phyloP scores from a whole-genome alignment of 2,113 vertebrate species.

The Amazona vittata region DNA sequence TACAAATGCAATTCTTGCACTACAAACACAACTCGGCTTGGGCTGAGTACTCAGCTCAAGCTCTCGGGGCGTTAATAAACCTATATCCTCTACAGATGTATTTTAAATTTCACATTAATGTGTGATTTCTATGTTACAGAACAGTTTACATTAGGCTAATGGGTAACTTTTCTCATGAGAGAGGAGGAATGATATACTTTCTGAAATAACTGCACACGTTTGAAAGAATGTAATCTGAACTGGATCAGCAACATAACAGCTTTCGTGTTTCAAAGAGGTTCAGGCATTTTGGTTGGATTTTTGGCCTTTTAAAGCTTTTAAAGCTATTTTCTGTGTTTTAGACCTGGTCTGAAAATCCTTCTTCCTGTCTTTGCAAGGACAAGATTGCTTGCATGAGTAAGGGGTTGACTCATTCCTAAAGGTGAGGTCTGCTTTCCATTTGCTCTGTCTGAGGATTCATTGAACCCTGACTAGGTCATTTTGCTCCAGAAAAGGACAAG shows the following conservation, averaged over 20 bases:
- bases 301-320: neutral
- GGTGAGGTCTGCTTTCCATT: neutral
- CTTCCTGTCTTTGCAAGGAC: neutral
- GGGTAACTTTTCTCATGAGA: neutral
- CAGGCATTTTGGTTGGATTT: fast-evolving
- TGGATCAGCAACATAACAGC: neutral
- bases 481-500: neutral
- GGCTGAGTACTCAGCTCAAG: neutral
- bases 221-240: neutral
- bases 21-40: neutral
- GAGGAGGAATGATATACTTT: neutral
- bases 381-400: neutral
- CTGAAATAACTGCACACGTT: neutral
- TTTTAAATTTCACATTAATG: neutral
- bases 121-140: neutral
- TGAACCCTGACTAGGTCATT: neutral
- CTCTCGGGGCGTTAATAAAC: neutral
- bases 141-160: neutral
- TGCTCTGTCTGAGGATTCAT: neutral
- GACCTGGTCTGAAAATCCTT: neutral
- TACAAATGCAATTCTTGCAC: neutral
- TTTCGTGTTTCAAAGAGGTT: neutral
- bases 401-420: neutral
- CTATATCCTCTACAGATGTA: neutral
- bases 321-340: neutral